A percentile compares a stretch with the other conserved stretches of the same genome.
These are phyloP conservation scores for Chromis chromis DNA, from an alignment of 2,797 vertebrate genomes.

Conservation along the genomic window DNA sequence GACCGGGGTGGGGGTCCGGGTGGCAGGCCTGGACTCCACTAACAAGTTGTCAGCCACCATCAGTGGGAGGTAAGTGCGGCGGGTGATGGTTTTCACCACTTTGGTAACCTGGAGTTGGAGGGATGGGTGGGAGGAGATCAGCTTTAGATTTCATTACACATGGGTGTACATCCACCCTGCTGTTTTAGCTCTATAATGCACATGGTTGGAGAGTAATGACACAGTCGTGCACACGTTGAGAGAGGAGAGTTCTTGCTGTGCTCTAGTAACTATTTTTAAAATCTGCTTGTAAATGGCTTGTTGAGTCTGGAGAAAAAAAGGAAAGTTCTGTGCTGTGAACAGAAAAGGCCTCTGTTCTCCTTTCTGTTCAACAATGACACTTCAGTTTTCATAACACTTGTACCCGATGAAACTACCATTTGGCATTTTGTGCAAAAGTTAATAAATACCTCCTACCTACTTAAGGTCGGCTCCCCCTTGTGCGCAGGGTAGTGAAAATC, in stretches of 20 bases:
- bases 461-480: constrained; percentile 34
- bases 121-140: constrained; percentile 11
- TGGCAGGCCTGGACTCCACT: constrained; percentile 64
- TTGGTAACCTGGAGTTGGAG: constrained; percentile 73
- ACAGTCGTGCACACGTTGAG: background rate
- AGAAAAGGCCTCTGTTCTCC: background rate
- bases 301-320: constrained; percentile 14
- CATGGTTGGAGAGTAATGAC: background rate
- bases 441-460: constrained; percentile 42
- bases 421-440: constrained; percentile 5
- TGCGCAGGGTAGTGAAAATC: constrained; percentile 42
- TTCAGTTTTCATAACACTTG: constrained; percentile 26
- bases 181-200: background rate
- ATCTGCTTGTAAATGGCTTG: background rate
- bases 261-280: constrained; percentile 10
- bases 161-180: background rate
- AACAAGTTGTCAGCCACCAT: constrained; percentile 52
- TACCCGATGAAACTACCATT: constrained; percentile 13
- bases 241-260: constrained; percentile 16
- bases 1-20: constrained; percentile 61
- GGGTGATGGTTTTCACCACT: constrained; percentile 81
- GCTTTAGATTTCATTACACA: background rate
- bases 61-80: constrained; percentile 72
- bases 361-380: constrained; percentile 17
- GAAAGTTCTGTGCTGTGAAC: background rate